Evolutionary conservation across 2,113 vertebrate species (phyloP), one percentile per base, ranked within the genome.

Genomic region (Pterocles orientalis): DNA sequence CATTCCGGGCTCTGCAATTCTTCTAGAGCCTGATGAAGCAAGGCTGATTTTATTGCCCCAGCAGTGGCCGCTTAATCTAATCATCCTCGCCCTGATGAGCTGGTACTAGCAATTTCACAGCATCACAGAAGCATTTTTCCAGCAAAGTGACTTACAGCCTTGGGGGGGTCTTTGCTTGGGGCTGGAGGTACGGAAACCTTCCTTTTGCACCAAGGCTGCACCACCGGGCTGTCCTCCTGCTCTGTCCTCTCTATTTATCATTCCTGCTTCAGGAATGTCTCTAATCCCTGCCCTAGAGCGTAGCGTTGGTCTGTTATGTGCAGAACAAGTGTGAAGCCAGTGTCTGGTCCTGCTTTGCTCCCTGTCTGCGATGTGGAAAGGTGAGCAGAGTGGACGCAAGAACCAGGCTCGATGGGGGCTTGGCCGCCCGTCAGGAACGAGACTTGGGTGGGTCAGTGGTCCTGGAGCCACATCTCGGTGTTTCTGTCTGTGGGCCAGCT

Each of bases 1-100:
- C 34, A 60, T 83, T 82, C 54, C 73, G 72, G 75, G 73, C 81
- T 91, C 65, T 87, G 78, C 66, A 87, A 57, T 87, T 95, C 72
- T 85, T 89, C 70, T 77, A 60, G 79, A 68, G 50, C 61, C 61
- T 87, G 76, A 41, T 76, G 84, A 86, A 92, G 86, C 73, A 89
- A 79, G 3, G 78, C 78, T 91, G 82, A 89, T 89, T 96, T 85
- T 91, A 89, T 87, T 93, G 87, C 73, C 91, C 89, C 82, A 94
- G 78, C 71, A 92, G 43, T 54, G 7, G 62, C 79, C 83, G 85
- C 64, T 94, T 93, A 78, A 82, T 93, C 64, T 83, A 81, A 92
- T 93, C 39, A 75, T 81, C 56, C 80, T 90, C 17, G 1, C 86
- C 60, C 69, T 86, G 64, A 94, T 78, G 65, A 92, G 93, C 90